Evolutionary conservation across 2,888 invertebrate genomes (phyloP).

Genomic region (Drosophila paramelanica): DNA sequence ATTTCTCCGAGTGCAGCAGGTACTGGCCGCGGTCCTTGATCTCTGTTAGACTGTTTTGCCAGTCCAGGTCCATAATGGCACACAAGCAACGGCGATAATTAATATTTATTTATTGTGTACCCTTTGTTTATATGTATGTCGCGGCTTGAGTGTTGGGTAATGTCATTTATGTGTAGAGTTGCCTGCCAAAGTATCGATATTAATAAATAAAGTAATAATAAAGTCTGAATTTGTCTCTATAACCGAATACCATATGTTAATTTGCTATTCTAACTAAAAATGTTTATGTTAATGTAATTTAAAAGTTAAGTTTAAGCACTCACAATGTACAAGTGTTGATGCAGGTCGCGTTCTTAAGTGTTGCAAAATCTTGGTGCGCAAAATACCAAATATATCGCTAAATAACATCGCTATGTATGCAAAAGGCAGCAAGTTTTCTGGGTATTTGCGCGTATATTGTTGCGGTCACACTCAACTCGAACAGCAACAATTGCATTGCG

Average conservation of each 20-base stretch:
- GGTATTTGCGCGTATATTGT: not conserved
- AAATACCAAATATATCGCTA: constrained; percentile 5
- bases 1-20: constrained; percentile 91
- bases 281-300: no score
- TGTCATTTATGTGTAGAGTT: not conserved
- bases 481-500: constrained; percentile 72
- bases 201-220: not conserved
- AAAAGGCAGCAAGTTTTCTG: not conserved
- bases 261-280: not conserved
- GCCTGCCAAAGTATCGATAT: constrained; percentile 5
- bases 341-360: constrained; percentile 19
- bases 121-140: constrained; percentile 44
- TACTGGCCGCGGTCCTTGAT: constrained; percentile 91
- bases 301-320: not conserved
- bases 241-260: not conserved
- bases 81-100: constrained; percentile 1
- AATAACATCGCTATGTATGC: not conserved
- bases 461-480: constrained; percentile 40
- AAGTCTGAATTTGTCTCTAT: not conserved
- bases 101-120: constrained; percentile 47
- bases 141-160: constrained; percentile 30
- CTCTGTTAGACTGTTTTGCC: constrained; percentile 91
- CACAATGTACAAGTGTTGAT: not conserved
- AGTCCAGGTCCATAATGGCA: constrained; percentile 86
- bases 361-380: constrained; percentile 7